Evolutionary conservation across 2,888 invertebrate genomes (phyloP), one percentile per base, ranked within the genome.

Genomic region (Calliopum simillimum): DNA sequence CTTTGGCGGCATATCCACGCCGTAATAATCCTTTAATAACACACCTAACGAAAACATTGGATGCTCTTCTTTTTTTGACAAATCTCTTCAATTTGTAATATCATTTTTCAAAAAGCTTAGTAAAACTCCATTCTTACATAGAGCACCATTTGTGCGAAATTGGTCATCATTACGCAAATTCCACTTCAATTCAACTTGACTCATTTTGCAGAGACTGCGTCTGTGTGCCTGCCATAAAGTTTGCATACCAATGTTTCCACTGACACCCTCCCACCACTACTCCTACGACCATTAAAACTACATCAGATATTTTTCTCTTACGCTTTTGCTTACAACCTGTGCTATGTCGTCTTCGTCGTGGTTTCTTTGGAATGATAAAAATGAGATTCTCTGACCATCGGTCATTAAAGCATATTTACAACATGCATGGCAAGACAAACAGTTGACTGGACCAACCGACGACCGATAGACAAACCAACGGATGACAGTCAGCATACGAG

Each of bases 31-130:
- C n/a, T 25, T 44, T 55, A 55, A 66, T n/a, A 43, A 65, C 23
- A 23, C 13, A 13, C n/a, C 55, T 44, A 55, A 14, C 23, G 19
- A 53, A 41, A 43, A 44, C 21, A 44, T 44, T 33, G 21, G 53
- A 21, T 51, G n/a, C n/a, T n/a, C 62, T 49, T 23, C 44, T 33
- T 33, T 33, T 67, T 84, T 84, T 84, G 85, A 84, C 82, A 84
- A 84, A 84, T 85, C 80, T 79, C 75, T 76, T 77, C 80, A 82
- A 84, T 84, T 84, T 84, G 84, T 84, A 85, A 84, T 82, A 82
- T 79, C 79, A 84, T 84, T 85, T 85, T 82, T 85, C 84, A 82
- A 80, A 78, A 77, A 68, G 53, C 70, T 72, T 69, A 70, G 73
- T 72, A 71, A 74, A 73, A 75, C 72, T 68, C 46, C 49, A 51